A percentile compares a stretch with the other conserved stretches of the same genome.
Conservation (phyloP, 2,797 vertebrate species). For the Sarcoramphus papa region DNA sequence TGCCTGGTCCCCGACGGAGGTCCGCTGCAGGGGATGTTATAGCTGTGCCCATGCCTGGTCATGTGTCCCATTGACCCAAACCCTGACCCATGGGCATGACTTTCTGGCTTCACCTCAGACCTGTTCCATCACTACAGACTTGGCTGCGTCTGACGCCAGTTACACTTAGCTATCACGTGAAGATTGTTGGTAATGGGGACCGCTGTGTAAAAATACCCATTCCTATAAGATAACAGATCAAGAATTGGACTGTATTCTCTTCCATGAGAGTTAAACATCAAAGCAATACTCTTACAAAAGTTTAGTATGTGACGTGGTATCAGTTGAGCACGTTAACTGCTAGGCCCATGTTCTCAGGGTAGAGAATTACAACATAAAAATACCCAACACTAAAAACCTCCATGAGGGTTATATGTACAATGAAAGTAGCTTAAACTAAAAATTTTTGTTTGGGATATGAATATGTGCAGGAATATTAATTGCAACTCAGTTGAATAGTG, state of each 20-base stretch:
- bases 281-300: not conserved
- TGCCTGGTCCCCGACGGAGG: rapidly evolving
- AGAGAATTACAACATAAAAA: not conserved
- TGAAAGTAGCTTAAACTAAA: not conserved
- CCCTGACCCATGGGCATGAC: not conserved
- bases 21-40: not conserved
- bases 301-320: not conserved
- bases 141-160: not conserved
- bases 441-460: not conserved
- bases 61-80: not conserved
- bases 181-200: not conserved
- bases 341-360: not conserved
- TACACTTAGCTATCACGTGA: not conserved
- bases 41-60: not conserved
- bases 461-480: not conserved
- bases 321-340: not conserved
- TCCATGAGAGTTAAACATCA: not conserved
- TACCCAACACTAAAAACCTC: not conserved
- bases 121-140: not conserved
- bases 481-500: not conserved
- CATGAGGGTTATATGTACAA: no score
- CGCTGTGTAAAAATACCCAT: not conserved
- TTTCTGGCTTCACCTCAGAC: not conserved
- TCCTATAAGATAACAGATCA: not conserved
- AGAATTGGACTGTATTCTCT: not conserved